These are phyloP conservation scores for Hippasteria phrygiana DNA, from an alignment of 53 echinoderm and acorn worm genomes.

Conservation along the genomic window DNA sequence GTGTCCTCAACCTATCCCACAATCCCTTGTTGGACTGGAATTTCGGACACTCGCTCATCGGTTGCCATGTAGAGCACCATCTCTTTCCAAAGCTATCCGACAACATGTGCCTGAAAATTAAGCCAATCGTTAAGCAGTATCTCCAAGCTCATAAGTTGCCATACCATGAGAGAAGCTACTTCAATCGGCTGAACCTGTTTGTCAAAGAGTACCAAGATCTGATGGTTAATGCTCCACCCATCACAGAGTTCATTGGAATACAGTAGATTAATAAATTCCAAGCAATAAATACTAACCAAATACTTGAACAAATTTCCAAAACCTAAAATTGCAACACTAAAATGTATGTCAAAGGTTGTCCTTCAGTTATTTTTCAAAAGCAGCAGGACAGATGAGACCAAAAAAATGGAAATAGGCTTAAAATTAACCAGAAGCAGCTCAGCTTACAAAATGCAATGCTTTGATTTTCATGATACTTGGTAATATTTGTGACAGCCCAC, in stretches of 20 bases:
- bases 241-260: slow-evolving; percentile 83
- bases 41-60: slow-evolving; percentile 86
- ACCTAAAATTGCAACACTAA: too few species aligned
- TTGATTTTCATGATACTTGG: too few species aligned
- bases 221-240: slow-evolving; percentile 83
- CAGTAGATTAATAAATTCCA: slow-evolving; percentile 44
- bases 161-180: slow-evolving; percentile 76
- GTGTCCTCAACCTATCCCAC: slow-evolving; percentile 74
- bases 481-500: too few species aligned
- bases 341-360: too few species aligned
- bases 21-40: slow-evolving; percentile 69
- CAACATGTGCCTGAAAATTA: slow-evolving; percentile 88
- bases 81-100: slow-evolving; percentile 86
- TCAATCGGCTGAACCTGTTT: slow-evolving; percentile 73
- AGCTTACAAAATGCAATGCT: too few species aligned
- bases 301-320: too few species aligned
- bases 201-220: slow-evolving; percentile 73
- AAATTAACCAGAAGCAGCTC: too few species aligned
- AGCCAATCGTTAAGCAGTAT: slow-evolving; percentile 74
- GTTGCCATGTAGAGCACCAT: slow-evolving; percentile 87
- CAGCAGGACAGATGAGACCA: too few species aligned
- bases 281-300: too few species aligned
- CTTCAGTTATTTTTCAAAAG: too few species aligned
- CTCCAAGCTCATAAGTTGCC: slow-evolving; percentile 67
- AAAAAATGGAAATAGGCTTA: too few species aligned